Evolutionary conservation across 2,113 vertebrate genomes (phyloP).

Genomic region (Gnathochromis pfefferi): DNA sequence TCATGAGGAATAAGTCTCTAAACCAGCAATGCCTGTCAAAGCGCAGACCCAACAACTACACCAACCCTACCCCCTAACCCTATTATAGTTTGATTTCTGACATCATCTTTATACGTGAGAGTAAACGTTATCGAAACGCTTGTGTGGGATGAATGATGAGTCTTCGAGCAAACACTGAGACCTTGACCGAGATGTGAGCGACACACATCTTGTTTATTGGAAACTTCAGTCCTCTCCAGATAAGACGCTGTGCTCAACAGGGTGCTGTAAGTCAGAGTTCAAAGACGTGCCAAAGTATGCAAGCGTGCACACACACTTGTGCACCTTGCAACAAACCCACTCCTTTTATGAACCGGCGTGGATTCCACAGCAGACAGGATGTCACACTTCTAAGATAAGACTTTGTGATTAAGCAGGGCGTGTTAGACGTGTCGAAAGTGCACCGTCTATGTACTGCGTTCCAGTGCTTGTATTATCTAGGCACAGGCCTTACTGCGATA

Average conservation of each 20-base stretch:
- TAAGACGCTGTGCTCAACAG: slow-evolving; percentile 1
- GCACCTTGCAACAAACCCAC: background rate
- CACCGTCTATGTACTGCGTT: background rate
- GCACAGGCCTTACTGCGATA: background rate
- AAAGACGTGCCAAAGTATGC: background rate
- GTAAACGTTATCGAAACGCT: background rate
- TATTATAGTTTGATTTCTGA: background rate
- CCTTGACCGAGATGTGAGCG: background rate
- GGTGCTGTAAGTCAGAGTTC: background rate
- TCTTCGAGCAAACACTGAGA: background rate
- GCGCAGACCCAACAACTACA: background rate
- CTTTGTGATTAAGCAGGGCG: slow-evolving; percentile 28
- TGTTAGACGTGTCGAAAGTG: slow-evolving; percentile 26
- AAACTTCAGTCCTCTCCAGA: background rate
- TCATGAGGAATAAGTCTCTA: background rate
- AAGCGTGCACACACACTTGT: background rate
- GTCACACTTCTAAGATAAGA: slow-evolving; percentile 64
- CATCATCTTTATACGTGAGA: background rate
- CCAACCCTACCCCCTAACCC: background rate
- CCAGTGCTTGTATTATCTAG: background rate
- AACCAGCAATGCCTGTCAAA: background rate
- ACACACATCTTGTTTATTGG: background rate
- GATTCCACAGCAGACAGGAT: slow-evolving; percentile 62
- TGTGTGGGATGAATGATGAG: background rate
- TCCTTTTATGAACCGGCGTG: background rate